Evolutionary conservation across 1,140 invertebrate species (phyloP).

Genomic region (Melitaea cinxia): DNA sequence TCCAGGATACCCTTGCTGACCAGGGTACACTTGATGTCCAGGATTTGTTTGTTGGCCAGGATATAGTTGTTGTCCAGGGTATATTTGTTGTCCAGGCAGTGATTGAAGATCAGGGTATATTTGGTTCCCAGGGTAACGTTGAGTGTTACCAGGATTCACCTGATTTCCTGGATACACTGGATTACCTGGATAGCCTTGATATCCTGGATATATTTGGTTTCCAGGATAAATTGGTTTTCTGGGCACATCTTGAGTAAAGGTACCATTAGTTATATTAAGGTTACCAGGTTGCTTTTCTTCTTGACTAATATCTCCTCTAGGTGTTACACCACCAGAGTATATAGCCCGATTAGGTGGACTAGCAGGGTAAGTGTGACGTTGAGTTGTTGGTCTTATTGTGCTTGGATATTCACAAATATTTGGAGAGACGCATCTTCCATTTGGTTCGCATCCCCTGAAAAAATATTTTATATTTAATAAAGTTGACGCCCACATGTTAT

Average conservation of each 20-base stretch:
- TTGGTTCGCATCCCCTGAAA: slow-evolving; percentile 73
- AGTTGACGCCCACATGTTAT: too few relatives aligned
- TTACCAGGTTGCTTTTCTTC: slow-evolving; percentile 19
- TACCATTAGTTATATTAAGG: slow-evolving; percentile 1
- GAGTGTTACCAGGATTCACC: slow-evolving; percentile 6
- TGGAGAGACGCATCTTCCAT: slow-evolving; percentile 81
- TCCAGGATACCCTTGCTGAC: slow-evolving; percentile 23
- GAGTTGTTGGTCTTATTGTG: slow-evolving; percentile 23
- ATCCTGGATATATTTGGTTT: slow-evolving; percentile 24
- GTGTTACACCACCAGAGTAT: slow-evolving; percentile 34
- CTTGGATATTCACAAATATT: slow-evolving; percentile 75
- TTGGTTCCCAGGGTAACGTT: slow-evolving; percentile 15
- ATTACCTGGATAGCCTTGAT: slow-evolving; percentile 26
- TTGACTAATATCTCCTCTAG: not conserved
- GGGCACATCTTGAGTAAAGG: slow-evolving; percentile 8
- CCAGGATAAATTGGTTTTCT: slow-evolving; percentile 25
- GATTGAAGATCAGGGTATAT: slow-evolving; percentile 19
- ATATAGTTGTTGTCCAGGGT: slow-evolving; percentile 22
- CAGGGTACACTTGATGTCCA: slow-evolving; percentile 15
- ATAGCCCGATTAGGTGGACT: slow-evolving; percentile 32
- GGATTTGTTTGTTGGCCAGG: slow-evolving; percentile 15
- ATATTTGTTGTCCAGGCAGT: slow-evolving; percentile 8
- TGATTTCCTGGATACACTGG: slow-evolving; percentile 25
- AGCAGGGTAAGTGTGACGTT: slow-evolving; percentile 30
- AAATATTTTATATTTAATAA: slow-evolving; percentile 8